phyloP scores from a whole-genome alignment of 30 jellyfish, hydroid and myxozoan genomes.

The Aurelia aurita region DNA sequence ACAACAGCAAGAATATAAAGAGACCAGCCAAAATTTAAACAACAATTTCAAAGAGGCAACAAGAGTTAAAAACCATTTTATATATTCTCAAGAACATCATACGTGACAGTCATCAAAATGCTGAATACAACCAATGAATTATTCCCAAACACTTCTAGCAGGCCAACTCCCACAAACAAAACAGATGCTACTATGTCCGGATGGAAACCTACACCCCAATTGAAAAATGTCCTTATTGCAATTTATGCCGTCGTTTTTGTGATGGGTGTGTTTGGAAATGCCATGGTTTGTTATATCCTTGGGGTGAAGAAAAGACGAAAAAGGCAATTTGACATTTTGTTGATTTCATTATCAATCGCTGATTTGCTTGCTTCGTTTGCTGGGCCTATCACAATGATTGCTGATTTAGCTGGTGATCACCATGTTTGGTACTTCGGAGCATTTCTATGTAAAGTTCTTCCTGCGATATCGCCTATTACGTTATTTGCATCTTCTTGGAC shows the following conservation, averaged over 20 bases:
- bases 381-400: constrained; percentile 53
- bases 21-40: too few relatives aligned
- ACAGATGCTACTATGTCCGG: background rate
- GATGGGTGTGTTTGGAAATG: constrained; percentile 49
- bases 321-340: constrained; percentile 31
- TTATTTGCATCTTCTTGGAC: constrained; percentile 64
- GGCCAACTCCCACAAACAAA: too few relatives aligned
- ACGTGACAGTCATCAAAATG: too few relatives aligned
- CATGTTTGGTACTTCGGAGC: constrained; percentile 50
- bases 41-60: too few relatives aligned
- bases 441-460: constrained; percentile 39
- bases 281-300: constrained; percentile 43
- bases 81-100: too few relatives aligned
- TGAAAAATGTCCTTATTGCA: constrained; percentile 11
- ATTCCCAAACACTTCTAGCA: too few relatives aligned
- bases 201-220: constrained; percentile 26
- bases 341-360: constrained; percentile 44
- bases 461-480: constrained; percentile 58
- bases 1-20: too few relatives aligned
- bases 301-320: constrained; percentile 42
- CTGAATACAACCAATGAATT: too few relatives aligned
- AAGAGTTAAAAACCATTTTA: too few relatives aligned
- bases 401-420: constrained; percentile 57
- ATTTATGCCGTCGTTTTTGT: constrained; percentile 14
- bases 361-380: constrained; percentile 43